A percentile compares a stretch with the other conserved stretches of the same genome.
phyloP scores from a whole-genome alignment of 2,113 vertebrate genomes.

The Danionella cerebrum region DNA sequence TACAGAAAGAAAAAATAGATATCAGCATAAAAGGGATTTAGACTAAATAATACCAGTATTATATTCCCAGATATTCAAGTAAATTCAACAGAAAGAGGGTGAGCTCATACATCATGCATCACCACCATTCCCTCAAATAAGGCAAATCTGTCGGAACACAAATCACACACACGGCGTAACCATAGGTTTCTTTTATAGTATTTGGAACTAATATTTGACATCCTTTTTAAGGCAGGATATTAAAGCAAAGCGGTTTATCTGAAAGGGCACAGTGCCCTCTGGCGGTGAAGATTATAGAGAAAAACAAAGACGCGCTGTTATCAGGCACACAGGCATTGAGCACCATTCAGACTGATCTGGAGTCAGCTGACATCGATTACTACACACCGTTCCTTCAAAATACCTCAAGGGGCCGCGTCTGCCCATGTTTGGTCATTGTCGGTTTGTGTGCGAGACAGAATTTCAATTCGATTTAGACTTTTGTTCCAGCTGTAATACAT shows the following conservation, averaged over 20 bases:
- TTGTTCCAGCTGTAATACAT: no score
- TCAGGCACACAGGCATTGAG: conserved; percentile 13
- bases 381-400: no score
- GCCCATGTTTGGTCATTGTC: no score
- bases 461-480: no score
- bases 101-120: background rate
- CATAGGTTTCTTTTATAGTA: no score
- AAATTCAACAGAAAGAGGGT: conserved; percentile 6
- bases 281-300: no score
- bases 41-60: background rate
- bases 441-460: no score
- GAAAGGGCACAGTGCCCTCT: conserved; percentile 28
- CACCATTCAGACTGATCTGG: conserved; percentile 7
- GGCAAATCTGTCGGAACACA: background rate
- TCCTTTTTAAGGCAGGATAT: conserved; percentile 17
- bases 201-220: no score
- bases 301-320: no score
- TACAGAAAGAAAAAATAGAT: background rate
- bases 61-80: conserved; percentile 12
- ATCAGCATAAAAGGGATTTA: background rate
- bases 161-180: background rate
- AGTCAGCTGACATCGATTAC: conserved; percentile 6
- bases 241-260: background rate
- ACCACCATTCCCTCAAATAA: background rate
- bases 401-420: no score